These are phyloP conservation scores for Drosophila imparisetae DNA, from an alignment of 2,888 invertebrate genomes.

Conservation along the genomic window DNA sequence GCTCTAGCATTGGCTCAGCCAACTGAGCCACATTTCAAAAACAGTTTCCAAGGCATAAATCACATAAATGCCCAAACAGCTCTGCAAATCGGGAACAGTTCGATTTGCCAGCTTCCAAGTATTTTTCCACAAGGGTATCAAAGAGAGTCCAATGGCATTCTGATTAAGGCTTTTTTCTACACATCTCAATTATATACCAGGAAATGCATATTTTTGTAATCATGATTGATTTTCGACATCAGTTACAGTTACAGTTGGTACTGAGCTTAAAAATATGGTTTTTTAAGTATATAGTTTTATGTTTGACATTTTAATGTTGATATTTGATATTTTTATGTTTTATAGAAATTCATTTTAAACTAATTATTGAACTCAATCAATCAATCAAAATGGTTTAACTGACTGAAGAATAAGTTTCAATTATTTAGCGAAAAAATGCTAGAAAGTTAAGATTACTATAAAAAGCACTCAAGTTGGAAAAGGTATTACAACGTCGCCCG, in stretches of 20 bases:
- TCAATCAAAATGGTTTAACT: not conserved
- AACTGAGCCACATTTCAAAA: constrained; percentile 76
- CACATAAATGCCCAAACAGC: constrained; percentile 71
- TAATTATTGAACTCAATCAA: not conserved
- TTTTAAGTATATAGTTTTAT: not conserved
- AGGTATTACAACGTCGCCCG: constrained; percentile 10
- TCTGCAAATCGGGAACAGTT: constrained; percentile 56
- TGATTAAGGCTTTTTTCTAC: not conserved
- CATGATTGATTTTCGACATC: not conserved
- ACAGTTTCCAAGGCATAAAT: constrained; percentile 79
- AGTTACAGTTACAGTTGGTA: not conserved
- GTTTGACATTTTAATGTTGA: not conserved
- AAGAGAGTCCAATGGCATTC: not conserved
- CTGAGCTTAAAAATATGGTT: not conserved
- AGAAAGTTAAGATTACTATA: not conserved
- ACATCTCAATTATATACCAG: constrained; percentile 3
- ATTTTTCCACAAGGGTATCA: constrained; percentile 12
- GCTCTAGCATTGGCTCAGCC: constrained; percentile 31
- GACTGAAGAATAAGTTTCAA: not conserved
- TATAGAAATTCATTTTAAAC: not conserved
- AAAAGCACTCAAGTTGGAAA: not conserved
- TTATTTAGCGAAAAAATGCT: not conserved
- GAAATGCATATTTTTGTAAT: not conserved
- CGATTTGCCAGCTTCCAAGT: constrained; percentile 68
- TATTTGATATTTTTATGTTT: too few species aligned